A percentile compares a stretch with the other conserved stretches of the same genome.
phyloP scores from a whole-genome alignment of 2,797 vertebrate genomes.

The Amphiprion clarkii region DNA sequence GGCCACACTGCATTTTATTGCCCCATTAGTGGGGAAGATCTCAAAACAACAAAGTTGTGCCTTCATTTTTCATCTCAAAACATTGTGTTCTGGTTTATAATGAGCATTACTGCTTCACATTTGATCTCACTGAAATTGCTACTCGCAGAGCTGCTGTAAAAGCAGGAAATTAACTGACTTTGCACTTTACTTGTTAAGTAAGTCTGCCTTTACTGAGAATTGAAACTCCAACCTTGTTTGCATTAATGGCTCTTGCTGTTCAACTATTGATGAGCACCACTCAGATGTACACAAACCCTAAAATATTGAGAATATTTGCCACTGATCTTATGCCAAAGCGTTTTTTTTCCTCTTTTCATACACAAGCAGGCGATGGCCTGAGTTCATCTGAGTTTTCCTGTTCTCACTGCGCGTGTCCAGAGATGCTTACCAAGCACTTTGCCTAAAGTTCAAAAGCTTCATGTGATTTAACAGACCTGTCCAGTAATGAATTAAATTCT shows the following conservation, averaged over 20 bases:
- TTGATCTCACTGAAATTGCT: conserved; percentile 4
- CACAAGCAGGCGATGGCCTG: background rate
- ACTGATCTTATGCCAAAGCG: conserved; percentile 53
- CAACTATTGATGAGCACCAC: conserved; percentile 52
- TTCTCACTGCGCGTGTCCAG: background rate
- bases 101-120: background rate
- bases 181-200: conserved; percentile 34
- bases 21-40: background rate
- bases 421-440: conserved; percentile 29
- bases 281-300: conserved; percentile 37
- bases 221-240: conserved; percentile 4
- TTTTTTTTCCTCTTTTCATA: background rate
- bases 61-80: background rate
- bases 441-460: conserved; percentile 29
- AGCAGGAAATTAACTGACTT: conserved; percentile 18
- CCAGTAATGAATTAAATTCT: conserved; percentile 4
- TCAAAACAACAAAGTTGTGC: background rate
- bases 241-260: conserved; percentile 40
- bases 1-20: background rate
- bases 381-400: background rate
- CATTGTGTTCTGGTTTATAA: background rate
- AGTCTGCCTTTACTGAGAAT: conserved; percentile 13
- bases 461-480: background rate
- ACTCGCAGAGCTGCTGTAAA: conserved; percentile 12
- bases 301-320: conserved; percentile 53